Evolutionary conservation across 2,888 invertebrate species (phyloP), one percentile per base, ranked within the genome.

Genomic region (Elmis aenea): DNA sequence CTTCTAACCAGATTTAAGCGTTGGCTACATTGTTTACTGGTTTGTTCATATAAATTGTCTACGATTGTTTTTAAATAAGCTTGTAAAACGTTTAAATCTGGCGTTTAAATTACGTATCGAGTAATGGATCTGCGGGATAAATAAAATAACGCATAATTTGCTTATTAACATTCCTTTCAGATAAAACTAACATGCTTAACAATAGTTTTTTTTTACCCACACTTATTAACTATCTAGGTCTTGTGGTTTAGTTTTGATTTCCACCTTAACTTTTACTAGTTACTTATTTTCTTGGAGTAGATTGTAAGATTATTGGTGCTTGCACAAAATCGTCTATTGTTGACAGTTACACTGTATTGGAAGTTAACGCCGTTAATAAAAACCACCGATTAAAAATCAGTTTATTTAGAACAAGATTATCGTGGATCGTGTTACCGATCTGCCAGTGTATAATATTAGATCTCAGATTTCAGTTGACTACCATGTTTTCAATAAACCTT

Each of bases 281-380:
- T 42, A 42, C 41, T 42, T 42, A 37, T 38, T 42, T 42, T 38
- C 34, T 38, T 42, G 30, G 14, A 35, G 38, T 42, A 42, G 42
- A 35, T 42, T 35, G 27, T 42, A 42, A 42, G 42, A 35, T 42
- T 35, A 57, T 58, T 59, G 61, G 60, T 61, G 60, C 60, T 61
- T 61, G 60, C 60, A 61, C 60, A 55, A 54, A 57, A 52, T n/a
- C 42, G 50, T 55, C 52, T 55, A 55, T 55, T 57, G 45, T 48
- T 48, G 43, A 48, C 42, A 46, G 41, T 48, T 48, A 43, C 42
- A 38, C 40, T 44, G 40, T 44, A 44, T 37, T 44, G 52, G 49
- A 52, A 51, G 50, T 54, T 52, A 45, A 48, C 41, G 40, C 51
- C 47, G 52, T 49, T 49, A 52, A 51, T 47, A 51, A 50, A 51